A percentile compares a stretch with the other conserved stretches of the same genome.
Conservation (phyloP, 1,140 invertebrate genomes). For the Sitophilus oryzae region DNA sequence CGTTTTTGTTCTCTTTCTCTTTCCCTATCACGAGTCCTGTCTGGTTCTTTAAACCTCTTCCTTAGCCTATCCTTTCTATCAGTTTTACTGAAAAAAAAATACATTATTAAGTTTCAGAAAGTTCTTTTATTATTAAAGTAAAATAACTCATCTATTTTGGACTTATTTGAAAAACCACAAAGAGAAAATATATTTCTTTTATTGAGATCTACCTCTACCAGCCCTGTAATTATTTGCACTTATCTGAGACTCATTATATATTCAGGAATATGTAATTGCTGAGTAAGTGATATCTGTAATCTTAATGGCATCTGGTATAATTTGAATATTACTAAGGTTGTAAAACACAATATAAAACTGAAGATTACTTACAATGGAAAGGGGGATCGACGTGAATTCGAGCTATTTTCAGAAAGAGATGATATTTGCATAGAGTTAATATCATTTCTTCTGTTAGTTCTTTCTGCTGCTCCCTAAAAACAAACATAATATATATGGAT, state of each 20-base stretch:
- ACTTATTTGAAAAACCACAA: too few species aligned
- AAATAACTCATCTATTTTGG: too few species aligned
- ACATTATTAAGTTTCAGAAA: too few species aligned
- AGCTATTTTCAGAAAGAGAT: constrained; percentile 29
- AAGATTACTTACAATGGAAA: constrained; percentile 35
- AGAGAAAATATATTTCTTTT: too few species aligned
- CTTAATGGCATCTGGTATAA: too few species aligned
- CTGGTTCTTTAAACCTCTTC: constrained; percentile 40
- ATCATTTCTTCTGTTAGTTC: constrained; percentile 36
- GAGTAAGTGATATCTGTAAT: too few species aligned
- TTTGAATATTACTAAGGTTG: too few species aligned
- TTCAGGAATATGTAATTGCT: too few species aligned
- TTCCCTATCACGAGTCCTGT: constrained; percentile 34
- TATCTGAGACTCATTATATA: too few species aligned
- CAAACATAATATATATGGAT: constrained; percentile 1
- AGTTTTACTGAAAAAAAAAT: constrained; percentile 30
- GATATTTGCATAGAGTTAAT: constrained; percentile 33
- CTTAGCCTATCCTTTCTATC: constrained; percentile 38
- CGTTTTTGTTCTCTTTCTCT: constrained; percentile 35
- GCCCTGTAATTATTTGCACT: too few species aligned
- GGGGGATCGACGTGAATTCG: constrained; percentile 31
- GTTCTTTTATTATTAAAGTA: too few species aligned
- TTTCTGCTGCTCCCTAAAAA: constrained; percentile 31
- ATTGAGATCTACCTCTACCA: too few species aligned
- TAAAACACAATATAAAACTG: constrained; percentile 1